Evolutionary conservation across 2,113 vertebrate species (phyloP).

Genomic region (Crotalus helleri): DNA sequence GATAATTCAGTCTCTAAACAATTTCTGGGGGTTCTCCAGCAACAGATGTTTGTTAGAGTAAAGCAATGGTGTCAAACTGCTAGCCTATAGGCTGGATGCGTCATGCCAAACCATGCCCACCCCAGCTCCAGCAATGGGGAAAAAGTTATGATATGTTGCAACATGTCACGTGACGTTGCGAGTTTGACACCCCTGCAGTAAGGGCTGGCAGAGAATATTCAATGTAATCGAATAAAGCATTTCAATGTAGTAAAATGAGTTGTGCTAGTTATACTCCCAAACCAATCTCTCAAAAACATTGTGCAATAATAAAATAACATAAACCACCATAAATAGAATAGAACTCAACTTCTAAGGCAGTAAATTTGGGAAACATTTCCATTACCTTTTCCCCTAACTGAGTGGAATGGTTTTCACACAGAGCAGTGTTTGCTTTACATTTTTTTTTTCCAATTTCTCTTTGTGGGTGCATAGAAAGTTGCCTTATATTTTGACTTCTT

Average conservation of each 20-base stretch:
- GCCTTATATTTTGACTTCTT: neutral
- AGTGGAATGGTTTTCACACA: slow-evolving; percentile 18
- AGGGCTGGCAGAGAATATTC: slow-evolving; percentile 23
- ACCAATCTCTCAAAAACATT: slow-evolving; percentile 43
- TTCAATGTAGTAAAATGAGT: neutral
- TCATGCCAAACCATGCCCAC: no score
- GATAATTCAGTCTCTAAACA: slow-evolving; percentile 22
- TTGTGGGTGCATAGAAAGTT: neutral
- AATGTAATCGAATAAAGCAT: slow-evolving; percentile 15
- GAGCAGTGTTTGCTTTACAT: neutral
- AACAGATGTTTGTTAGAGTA: slow-evolving; percentile 10
- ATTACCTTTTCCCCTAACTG: neutral
- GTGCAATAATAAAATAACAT: slow-evolving; percentile 14
- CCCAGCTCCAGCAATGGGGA: no score
- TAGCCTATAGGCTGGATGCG: no score
- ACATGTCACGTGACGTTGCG: no score
- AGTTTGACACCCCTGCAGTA: neutral
- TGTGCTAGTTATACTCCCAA: slow-evolving; percentile 25
- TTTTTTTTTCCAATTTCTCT: neutral
- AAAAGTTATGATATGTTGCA: no score
- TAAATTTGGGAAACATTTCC: slow-evolving; percentile 37
- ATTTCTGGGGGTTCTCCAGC: slow-evolving; percentile 28
- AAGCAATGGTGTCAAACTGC: no score
- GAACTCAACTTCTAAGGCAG: slow-evolving; percentile 29
- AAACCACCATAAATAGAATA: slow-evolving; percentile 30